Conservation (phyloP, 1,140 invertebrate genomes). For the Zaprionus gabonicus region DNA sequence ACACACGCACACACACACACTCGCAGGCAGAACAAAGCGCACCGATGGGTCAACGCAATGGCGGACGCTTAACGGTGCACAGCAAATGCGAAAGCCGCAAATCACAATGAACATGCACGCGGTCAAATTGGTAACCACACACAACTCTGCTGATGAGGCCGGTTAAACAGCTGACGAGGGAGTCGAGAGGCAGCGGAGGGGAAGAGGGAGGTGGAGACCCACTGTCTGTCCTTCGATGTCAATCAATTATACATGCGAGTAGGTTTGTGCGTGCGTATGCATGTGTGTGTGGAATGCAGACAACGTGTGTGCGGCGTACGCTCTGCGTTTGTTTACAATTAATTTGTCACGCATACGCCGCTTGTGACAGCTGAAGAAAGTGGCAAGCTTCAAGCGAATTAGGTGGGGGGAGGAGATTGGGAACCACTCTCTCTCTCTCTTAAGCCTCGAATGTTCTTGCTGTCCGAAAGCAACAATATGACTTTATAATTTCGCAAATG, state of each 20-base stretch:
- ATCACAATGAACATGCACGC: slow-evolving; percentile 72
- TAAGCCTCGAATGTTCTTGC: neutral
- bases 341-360: slow-evolving; percentile 47
- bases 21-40: neutral
- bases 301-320: slow-evolving; percentile 1
- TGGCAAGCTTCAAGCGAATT: too few species aligned
- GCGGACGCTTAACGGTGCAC: slow-evolving; percentile 12
- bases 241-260: slow-evolving; percentile 16
- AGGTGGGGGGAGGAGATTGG: neutral
- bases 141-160: slow-evolving; percentile 65
- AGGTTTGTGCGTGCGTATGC: neutral
- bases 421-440: slow-evolving; percentile 12
- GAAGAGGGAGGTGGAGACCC: neutral
- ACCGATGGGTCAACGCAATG: neutral
- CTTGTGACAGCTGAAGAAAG: neutral
- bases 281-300: neutral
- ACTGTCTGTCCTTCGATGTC: slow-evolving; percentile 5
- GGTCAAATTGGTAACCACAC: slow-evolving; percentile 59
- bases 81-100: slow-evolving; percentile 70
- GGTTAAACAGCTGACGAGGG: slow-evolving; percentile 16
- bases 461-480: slow-evolving; percentile 48
- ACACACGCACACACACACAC: neutral
- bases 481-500: slow-evolving; percentile 77
- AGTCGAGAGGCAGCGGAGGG: neutral
- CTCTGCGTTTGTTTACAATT: slow-evolving; percentile 42